A percentile compares a stretch with the other conserved stretches of the same genome.
These are phyloP conservation scores for Myotis davidii DNA, from an alignment of 2,113 vertebrate species.

Conservation along the genomic window DNA sequence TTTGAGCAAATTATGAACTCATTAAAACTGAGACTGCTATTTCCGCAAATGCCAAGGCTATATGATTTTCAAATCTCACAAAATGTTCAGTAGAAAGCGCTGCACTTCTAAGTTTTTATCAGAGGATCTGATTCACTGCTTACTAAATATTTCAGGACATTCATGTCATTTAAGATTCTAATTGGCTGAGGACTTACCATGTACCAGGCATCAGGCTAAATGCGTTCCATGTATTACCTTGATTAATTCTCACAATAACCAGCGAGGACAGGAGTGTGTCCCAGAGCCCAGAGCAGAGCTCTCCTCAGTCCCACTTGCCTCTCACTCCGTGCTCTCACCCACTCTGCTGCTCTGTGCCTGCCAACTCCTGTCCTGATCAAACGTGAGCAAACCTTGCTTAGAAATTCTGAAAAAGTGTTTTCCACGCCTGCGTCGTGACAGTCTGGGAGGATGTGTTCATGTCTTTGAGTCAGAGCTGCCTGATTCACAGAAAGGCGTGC, in stretches of 20 bases:
- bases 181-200: neutral
- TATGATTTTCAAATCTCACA: neutral
- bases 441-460: neutral
- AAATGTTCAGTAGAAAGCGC: neutral
- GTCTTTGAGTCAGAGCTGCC: slow-evolving; percentile 33
- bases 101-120: neutral
- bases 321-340: neutral
- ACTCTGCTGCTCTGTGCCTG: neutral
- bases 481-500: slow-evolving; percentile 27
- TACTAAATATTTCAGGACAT: neutral
- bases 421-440: neutral
- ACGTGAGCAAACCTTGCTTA: neutral
- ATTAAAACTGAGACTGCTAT: neutral
- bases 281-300: neutral
- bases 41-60: neutral
- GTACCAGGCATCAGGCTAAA: neutral
- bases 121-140: neutral
- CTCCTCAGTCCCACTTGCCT: neutral
- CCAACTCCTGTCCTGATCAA: neutral
- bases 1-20: neutral
- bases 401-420: neutral
- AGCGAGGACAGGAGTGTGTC: neutral
- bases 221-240: neutral
- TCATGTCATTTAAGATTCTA: neutral
- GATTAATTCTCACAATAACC: neutral